phyloP scores from a whole-genome alignment of 2,888 invertebrate species.

The Phasia obesa region DNA sequence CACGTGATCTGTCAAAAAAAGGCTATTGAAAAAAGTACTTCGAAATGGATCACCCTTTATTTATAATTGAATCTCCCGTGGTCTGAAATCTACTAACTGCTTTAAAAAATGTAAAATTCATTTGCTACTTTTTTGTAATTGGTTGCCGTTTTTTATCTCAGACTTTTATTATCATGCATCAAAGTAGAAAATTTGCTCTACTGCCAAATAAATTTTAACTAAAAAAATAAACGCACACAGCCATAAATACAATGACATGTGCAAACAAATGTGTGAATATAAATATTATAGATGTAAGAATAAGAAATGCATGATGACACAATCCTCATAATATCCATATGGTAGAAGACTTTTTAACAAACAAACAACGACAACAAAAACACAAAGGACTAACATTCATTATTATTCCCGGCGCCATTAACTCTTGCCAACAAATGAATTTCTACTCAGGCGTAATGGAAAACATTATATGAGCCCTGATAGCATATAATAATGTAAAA shows the following conservation, averaged over 20 bases:
- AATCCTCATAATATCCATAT: conserved; percentile 61
- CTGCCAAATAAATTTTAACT: conserved; percentile 49
- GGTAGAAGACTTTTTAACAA: conserved; percentile 47
- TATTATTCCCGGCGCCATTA: conserved; percentile 62
- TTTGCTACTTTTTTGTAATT: conserved; percentile 21
- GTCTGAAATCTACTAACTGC: too few species aligned
- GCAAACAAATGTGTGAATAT: conserved; percentile 6
- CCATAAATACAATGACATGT: neutral
- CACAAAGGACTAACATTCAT: conserved; percentile 49
- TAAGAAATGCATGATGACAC: conserved; percentile 60
- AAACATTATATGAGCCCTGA: conserved; percentile 26
- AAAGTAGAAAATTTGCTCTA: conserved; percentile 40
- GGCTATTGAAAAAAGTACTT: too few species aligned
- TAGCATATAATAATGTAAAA: conserved; percentile 53
- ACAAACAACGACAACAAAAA: neutral
- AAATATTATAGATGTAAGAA: conserved; percentile 37
- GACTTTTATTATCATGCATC: conserved; percentile 47
- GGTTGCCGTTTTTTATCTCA: neutral
- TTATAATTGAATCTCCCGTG: too few species aligned
- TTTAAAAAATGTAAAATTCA: too few species aligned
- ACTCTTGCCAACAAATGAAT: conserved; percentile 65
- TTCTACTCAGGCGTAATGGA: conserved; percentile 49
- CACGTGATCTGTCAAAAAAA: too few species aligned
- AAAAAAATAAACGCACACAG: neutral
- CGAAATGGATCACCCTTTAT: too few species aligned